A percentile compares a stretch with the other conserved stretches of the same genome.
Evolutionary conservation across 2,113 vertebrate genomes (phyloP).

Genomic region (Oceanodroma tethys): DNA sequence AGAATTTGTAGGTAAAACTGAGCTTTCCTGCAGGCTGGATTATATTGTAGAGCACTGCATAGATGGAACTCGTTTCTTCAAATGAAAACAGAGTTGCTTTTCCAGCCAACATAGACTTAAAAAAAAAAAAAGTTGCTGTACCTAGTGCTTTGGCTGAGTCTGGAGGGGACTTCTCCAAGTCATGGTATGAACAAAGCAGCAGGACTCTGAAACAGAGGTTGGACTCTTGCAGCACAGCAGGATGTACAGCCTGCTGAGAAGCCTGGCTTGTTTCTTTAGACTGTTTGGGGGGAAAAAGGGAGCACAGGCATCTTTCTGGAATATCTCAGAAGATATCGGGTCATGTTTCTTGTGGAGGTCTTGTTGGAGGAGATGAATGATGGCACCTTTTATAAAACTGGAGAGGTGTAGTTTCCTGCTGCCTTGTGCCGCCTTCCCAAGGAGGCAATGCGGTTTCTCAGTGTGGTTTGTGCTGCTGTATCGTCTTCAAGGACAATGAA

Average conservation of each 20-base stretch:
- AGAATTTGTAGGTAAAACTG: background rate
- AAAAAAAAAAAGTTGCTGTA: background rate
- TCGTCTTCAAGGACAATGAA: background rate
- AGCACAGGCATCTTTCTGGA: background rate
- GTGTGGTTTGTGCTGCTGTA: background rate
- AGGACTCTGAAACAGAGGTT: background rate
- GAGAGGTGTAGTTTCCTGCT: background rate
- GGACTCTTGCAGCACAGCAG: fast-evolving
- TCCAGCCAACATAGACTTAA: background rate
- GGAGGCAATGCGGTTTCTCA: background rate
- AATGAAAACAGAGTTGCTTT: background rate
- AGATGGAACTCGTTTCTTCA: background rate
- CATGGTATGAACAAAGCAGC: fast-evolving
- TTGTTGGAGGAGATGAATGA: background rate
- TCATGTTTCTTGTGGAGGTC: background rate
- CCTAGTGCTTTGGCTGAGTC: background rate
- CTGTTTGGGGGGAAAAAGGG: background rate
- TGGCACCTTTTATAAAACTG: background rate
- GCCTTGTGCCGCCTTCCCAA: background rate
- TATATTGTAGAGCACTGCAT: background rate
- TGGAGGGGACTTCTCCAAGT: background rate
- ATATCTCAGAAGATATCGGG: fast-evolving
- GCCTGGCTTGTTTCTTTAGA: background rate
- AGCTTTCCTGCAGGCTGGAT: background rate
- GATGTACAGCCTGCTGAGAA: background rate